Evolutionary conservation across 2,113 vertebrate species (phyloP).

Genomic region (Origma solitaria): DNA sequence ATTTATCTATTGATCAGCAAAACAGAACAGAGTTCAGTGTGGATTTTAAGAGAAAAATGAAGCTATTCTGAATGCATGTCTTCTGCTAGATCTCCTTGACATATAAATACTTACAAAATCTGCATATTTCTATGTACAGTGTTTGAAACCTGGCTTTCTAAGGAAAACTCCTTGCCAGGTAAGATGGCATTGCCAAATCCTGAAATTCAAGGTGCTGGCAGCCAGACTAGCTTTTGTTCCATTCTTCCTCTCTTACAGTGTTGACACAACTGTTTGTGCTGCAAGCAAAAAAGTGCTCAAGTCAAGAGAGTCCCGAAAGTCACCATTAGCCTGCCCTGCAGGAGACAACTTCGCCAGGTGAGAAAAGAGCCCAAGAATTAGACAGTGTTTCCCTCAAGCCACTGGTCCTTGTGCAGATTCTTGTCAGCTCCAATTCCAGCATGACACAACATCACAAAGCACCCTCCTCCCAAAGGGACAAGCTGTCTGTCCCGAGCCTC

Average conservation of each 20-base stretch:
- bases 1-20: neutral
- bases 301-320: neutral
- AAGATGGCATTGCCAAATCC: neutral
- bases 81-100: neutral
- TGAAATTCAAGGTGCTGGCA: neutral
- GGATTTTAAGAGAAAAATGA: neutral
- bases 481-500: neutral
- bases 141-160: neutral
- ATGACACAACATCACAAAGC: constrained; percentile 3
- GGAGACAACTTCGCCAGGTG: neutral
- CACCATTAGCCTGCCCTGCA: neutral
- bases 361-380: neutral
- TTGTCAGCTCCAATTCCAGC: constrained; percentile 20
- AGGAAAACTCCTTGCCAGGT: neutral
- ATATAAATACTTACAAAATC: neutral
- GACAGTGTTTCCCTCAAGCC: neutral
- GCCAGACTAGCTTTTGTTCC: neutral
- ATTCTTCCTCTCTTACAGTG: neutral
- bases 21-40: neutral
- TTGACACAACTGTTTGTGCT: neutral
- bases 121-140: neutral
- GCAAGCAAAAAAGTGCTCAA: neutral
- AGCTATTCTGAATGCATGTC: neutral
- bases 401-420: neutral
- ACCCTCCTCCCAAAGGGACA: neutral